These are phyloP conservation scores for Tinea pellionella DNA, from an alignment of 2,888 invertebrate species.

Conservation along the genomic window DNA sequence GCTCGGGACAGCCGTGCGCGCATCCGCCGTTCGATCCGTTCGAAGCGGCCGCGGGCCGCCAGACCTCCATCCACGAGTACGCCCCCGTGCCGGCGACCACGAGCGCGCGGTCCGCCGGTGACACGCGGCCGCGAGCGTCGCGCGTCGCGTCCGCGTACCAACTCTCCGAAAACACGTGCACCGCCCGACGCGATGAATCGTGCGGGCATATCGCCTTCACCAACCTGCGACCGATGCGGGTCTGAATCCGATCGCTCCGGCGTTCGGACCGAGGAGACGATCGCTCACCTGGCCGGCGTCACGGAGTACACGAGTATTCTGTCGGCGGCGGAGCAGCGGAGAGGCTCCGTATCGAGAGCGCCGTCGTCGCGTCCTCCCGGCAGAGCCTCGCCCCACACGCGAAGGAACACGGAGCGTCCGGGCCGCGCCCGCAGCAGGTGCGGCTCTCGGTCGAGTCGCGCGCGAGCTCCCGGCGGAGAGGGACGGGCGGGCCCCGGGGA, in stretches of 20 bases:
- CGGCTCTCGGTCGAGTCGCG: conserved; percentile 66
- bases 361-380: conserved; percentile 63
- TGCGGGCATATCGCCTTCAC: conserved; percentile 80
- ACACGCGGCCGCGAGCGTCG: conserved; percentile 76
- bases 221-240: conserved; percentile 38
- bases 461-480: conserved; percentile 34
- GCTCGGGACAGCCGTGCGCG: conserved; percentile 71
- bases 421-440: conserved; percentile 84
- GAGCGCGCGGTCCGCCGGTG: conserved; percentile 75
- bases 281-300: conserved; percentile 48
- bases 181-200: conserved; percentile 73
- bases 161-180: conserved; percentile 85
- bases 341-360: conserved; percentile 20
- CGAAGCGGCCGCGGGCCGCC: conserved; percentile 60
- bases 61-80: conserved; percentile 79
- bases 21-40: conserved; percentile 43
- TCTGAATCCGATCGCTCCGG: conserved; percentile 68
- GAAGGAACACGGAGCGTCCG: conserved; percentile 82
- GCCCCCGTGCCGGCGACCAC: conserved; percentile 82
- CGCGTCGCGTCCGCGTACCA: conserved; percentile 64
- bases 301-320: conserved; percentile 81
- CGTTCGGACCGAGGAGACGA: neutral
- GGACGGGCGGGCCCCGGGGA: conserved; percentile 29
- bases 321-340: conserved; percentile 80
- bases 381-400: conserved; percentile 84